Evolutionary conservation across 2,797 vertebrate genomes (phyloP).

Genomic region (Masticophis lateralis): DNA sequence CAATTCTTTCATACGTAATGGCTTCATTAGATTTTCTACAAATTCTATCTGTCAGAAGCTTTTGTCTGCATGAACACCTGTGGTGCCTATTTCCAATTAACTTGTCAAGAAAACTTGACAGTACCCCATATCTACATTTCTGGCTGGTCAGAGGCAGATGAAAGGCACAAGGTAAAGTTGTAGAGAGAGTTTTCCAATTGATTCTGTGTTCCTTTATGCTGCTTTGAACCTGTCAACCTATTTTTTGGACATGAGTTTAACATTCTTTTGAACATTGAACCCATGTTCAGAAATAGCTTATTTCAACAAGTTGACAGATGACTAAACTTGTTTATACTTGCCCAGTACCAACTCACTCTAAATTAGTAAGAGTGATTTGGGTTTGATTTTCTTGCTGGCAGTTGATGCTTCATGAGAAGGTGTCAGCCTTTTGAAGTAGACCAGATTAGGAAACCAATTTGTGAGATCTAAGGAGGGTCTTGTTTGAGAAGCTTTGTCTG

Average conservation of each 20-base stretch:
- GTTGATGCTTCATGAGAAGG: background rate
- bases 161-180: background rate
- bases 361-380: background rate
- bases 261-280: background rate
- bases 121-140: background rate
- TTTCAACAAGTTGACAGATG: background rate
- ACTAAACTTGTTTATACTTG: background rate
- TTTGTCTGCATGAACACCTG: background rate
- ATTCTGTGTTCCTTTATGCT: background rate
- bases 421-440: background rate
- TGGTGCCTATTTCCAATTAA: background rate
- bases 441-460: background rate
- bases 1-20: background rate
- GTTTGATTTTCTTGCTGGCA: background rate
- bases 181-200: background rate
- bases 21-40: background rate
- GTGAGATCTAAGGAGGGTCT: background rate
- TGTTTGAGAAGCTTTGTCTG: background rate
- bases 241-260: background rate
- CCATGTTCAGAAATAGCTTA: background rate
- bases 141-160: background rate
- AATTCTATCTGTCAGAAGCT: background rate
- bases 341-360: background rate
- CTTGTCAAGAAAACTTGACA: background rate
- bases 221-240: background rate